phyloP scores from a whole-genome alignment of 2,888 invertebrate genomes.

The Pardosa pseudoannulata region DNA sequence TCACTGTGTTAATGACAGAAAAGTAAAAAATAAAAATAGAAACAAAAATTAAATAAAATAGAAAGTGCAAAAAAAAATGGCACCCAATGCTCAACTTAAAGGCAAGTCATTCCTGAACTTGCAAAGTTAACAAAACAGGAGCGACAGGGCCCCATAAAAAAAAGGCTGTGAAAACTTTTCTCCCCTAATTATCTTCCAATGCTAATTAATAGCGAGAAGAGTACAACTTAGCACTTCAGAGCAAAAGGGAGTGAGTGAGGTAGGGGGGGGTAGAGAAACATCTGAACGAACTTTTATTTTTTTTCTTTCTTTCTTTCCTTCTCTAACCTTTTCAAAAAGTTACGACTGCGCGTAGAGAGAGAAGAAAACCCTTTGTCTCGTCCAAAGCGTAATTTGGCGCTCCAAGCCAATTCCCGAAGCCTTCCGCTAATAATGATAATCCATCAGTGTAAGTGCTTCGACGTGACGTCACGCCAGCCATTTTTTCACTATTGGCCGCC shows the following conservation, averaged over 20 bases:
- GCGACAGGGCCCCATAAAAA: slow-evolving; percentile 22
- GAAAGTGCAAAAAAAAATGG: not conserved
- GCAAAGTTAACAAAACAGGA: slow-evolving; percentile 58
- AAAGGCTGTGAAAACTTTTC: slow-evolving; percentile 55
- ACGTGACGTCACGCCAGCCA: slow-evolving; percentile 67
- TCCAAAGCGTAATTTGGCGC: slow-evolving; percentile 63
- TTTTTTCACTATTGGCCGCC: slow-evolving; percentile 68
- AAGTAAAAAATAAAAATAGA: slow-evolving; percentile 37
- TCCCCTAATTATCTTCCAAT: slow-evolving; percentile 67
- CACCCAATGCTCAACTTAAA: slow-evolving; percentile 12
- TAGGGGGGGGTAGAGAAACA: slow-evolving; percentile 6
- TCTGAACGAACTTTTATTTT: slow-evolving; percentile 37
- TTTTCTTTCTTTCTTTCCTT: slow-evolving; percentile 10
- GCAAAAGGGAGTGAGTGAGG: not conserved
- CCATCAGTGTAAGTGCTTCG: slow-evolving; percentile 70
- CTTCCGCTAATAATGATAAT: slow-evolving; percentile 69
- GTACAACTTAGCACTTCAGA: slow-evolving; percentile 42
- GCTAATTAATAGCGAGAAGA: slow-evolving; percentile 65
- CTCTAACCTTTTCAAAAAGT: slow-evolving; percentile 34
- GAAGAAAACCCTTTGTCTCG: slow-evolving; percentile 62
- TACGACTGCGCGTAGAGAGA: slow-evolving; percentile 50
- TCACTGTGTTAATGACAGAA: slow-evolving; percentile 55
- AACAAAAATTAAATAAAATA: slow-evolving; percentile 28
- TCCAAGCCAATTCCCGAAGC: slow-evolving; percentile 64
- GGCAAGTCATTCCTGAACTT: slow-evolving; percentile 49